Base-by-base conservation (phyloP, 2,113 vertebrate genomes). In the Ictalurus furcatus region DNA sequence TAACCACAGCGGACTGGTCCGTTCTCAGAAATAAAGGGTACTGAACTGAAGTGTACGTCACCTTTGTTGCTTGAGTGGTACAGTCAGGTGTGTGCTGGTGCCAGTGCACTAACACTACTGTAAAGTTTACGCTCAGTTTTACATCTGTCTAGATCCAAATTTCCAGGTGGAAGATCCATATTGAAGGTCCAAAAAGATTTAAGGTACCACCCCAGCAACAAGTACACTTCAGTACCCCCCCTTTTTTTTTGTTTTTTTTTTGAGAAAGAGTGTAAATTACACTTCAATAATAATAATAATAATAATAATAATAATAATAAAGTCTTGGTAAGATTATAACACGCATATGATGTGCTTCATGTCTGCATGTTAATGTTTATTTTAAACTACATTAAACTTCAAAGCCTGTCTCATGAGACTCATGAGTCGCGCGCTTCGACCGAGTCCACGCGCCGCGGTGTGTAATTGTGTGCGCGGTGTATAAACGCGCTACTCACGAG, bases 401-500 rank as follows among this genome's bases (percentile, higher is more conserved):
- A 48, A 6, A 56, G 12, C 52, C 54, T 21, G 58, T 19, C 17
- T 17, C 58, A 5, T 19, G 54, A 56, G 54, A 0, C 23, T 17
- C 58, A 5, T 6, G 54, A 56, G 54, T 2, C 61, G 61, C 59
- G 59, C 23, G 63, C 63, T 13, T 65, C 8, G n/a, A 28, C 28
- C 23, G 17, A 19, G 17, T 17, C 4, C 19, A 17, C 19, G 58
- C 16, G 56, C 2, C 7, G 59, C 59, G 59, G 59, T 63, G 59
- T 63, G 7, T 23, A 25, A 25, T 6, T 34, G 1, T 30, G 67
- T 5, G 40, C 30, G 1, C 67, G 0, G 6, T 11, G 61, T 23
- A 54, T 3, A 9, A 52, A 23, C 9, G 13, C n/a, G 34, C 2
- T 84, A 92, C 98, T 99, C 93, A 99, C 98, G 96, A 97, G 92